phyloP scores from a whole-genome alignment of 2,113 vertebrate species.

The Crocuta crocuta region DNA sequence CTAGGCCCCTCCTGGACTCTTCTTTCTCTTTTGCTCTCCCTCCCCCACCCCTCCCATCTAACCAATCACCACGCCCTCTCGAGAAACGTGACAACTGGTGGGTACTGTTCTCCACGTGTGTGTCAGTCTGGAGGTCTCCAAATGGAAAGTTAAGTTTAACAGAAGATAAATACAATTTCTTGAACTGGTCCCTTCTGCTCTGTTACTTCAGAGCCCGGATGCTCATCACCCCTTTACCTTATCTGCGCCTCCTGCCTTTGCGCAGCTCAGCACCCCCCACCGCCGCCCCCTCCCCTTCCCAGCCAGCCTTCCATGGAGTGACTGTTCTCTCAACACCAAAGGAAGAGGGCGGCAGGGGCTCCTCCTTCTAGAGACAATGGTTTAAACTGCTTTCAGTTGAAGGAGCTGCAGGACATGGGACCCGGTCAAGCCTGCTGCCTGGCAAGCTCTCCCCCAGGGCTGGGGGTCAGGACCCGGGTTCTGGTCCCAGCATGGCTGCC shows the following conservation, averaged over 20 bases:
- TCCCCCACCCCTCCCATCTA: background rate
- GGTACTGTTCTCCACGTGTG: background rate
- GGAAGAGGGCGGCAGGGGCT: accelerated
- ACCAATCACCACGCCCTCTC: background rate
- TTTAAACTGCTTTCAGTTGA: background rate
- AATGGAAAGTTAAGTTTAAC: background rate
- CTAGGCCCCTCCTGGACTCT: background rate
- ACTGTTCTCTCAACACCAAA: accelerated
- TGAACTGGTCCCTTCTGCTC: background rate
- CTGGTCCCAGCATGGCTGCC: background rate
- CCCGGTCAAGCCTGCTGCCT: background rate
- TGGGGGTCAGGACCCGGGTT: background rate
- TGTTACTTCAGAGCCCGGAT: background rate
- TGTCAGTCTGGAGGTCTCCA: background rate
- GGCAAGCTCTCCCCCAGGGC: background rate
- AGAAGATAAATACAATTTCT: background rate
- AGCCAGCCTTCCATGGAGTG: background rate
- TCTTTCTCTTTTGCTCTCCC: background rate
- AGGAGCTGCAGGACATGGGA: background rate
- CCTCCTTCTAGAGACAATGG: no score
- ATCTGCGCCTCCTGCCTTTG: background rate
- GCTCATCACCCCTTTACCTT: no score
- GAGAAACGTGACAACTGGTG: background rate
- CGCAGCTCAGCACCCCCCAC: background rate
- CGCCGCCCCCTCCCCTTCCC: accelerated